Evolutionary conservation across 2,888 invertebrate genomes (phyloP).

Genomic region (Halictus quadricinctus): DNA sequence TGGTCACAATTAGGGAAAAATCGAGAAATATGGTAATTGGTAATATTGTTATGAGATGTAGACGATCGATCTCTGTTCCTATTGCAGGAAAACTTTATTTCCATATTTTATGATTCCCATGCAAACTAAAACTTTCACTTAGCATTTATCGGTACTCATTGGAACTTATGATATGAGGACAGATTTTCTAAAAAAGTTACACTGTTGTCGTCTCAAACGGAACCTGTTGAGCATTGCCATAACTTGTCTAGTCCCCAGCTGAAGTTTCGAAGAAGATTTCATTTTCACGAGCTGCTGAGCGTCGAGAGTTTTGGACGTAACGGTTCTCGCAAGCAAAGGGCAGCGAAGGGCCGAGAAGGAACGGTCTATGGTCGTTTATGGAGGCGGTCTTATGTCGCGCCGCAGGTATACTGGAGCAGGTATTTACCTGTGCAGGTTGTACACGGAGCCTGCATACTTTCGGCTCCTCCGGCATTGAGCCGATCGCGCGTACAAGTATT

Average conservation of each 20-base stretch:
- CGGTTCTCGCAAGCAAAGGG: not conserved
- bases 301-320: not conserved
- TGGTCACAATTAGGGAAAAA: no score
- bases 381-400: conserved; percentile 58
- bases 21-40: no score
- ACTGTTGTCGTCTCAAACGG: not conserved
- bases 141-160: not conserved
- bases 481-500: conserved; percentile 55
- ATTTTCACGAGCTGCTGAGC: not conserved
- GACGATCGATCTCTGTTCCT: no score
- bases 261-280: not conserved
- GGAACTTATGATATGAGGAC: not conserved
- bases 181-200: not conserved
- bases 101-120: no score
- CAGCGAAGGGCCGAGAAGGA: conserved; percentile 39
- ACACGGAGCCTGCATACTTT: conserved; percentile 68
- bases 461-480: conserved; percentile 52
- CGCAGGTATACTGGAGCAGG: conserved; percentile 64
- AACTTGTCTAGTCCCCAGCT: not conserved
- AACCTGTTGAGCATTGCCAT: no score
- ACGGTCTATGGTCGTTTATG: conserved; percentile 60
- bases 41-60: no score
- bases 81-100: no score
- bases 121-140: no score
- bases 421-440: conserved; percentile 65